These are phyloP conservation scores for Microtus obscurus DNA, from an alignment of 2,797 vertebrate species.

Conservation along the genomic window DNA sequence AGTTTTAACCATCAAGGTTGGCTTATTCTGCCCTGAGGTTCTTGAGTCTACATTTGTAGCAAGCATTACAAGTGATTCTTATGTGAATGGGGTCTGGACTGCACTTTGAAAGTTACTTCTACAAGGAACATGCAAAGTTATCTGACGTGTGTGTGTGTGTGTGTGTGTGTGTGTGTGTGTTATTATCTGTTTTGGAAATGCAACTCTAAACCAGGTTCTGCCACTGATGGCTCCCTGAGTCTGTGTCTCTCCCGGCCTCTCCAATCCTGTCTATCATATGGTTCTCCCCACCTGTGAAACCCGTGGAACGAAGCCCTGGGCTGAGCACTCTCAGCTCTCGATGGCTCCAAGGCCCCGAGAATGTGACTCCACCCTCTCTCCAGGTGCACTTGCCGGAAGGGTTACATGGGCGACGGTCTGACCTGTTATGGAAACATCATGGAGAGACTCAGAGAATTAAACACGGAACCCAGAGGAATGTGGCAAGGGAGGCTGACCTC, in stretches of 20 bases:
- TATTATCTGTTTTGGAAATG: neutral
- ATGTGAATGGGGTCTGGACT: neutral
- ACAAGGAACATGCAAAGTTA: neutral
- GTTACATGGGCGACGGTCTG: conserved; percentile 92
- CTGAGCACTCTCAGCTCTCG: neutral
- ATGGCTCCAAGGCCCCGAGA: neutral
- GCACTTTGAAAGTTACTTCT: conserved; percentile 23
- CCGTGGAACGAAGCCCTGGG: neutral
- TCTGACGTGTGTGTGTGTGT: neutral
- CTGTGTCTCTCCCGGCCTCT: neutral
- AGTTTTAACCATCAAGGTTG: neutral
- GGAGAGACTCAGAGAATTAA: conserved; percentile 92
- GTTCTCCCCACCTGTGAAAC: neutral
- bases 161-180: neutral
- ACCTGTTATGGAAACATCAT: conserved; percentile 94
- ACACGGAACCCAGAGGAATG: conserved; percentile 88
- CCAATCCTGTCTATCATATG: rapidly evolving
- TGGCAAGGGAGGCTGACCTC: conserved; percentile 93
- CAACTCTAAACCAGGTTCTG: rapidly evolving
- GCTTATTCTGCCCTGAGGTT: neutral
- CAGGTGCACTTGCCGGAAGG: conserved; percentile 92
- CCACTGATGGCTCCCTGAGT: too few species aligned
- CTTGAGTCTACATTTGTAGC: neutral
- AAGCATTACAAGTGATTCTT: neutral
- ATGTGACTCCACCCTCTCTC: conserved; percentile 14